These are phyloP conservation scores for Pseudococcus viburni DNA, from an alignment of 2,888 invertebrate species.

Conservation along the genomic window DNA sequence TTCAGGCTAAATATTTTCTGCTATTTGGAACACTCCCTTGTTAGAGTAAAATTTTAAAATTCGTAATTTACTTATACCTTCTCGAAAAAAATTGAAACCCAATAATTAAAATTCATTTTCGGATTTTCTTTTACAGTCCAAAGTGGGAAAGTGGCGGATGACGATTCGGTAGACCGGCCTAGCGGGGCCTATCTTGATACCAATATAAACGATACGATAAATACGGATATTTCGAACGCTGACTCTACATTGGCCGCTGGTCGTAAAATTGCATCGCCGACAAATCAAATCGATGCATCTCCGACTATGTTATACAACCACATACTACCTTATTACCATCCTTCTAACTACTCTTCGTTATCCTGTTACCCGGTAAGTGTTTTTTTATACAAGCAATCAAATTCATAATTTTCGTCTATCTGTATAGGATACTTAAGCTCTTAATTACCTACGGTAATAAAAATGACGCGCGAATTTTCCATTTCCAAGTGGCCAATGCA, in stretches of 20 bases:
- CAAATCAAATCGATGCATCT: conserved; percentile 59
- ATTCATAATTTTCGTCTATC: not conserved
- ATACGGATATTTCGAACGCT: conserved; percentile 43
- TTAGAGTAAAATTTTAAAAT: no score
- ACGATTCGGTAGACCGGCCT: conserved; percentile 62
- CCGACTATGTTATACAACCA: conserved; percentile 64
- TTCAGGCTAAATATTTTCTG: no score
- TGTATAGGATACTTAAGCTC: not conserved
- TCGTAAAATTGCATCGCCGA: conserved; percentile 21
- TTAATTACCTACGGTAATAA: not conserved
- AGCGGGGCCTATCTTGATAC: conserved; percentile 57
- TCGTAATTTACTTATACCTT: no score
- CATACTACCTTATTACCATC: conserved; percentile 63
- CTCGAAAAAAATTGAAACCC: no score
- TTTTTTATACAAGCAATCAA: not conserved
- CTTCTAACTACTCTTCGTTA: conserved; percentile 61
- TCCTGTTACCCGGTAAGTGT: conserved; percentile 63
- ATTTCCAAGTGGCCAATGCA: conserved; percentile 4
- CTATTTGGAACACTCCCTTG: no score
- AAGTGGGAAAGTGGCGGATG: conserved; percentile 66
- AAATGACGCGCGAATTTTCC: not conserved
- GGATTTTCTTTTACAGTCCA: conserved; percentile 51
- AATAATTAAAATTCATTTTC: not conserved
- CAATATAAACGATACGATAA: conserved; percentile 36
- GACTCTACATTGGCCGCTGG: conserved; percentile 12